Evolutionary conservation across 1,140 invertebrate species (phyloP).

Genomic region (Trachymyrmex cornetzi): DNA sequence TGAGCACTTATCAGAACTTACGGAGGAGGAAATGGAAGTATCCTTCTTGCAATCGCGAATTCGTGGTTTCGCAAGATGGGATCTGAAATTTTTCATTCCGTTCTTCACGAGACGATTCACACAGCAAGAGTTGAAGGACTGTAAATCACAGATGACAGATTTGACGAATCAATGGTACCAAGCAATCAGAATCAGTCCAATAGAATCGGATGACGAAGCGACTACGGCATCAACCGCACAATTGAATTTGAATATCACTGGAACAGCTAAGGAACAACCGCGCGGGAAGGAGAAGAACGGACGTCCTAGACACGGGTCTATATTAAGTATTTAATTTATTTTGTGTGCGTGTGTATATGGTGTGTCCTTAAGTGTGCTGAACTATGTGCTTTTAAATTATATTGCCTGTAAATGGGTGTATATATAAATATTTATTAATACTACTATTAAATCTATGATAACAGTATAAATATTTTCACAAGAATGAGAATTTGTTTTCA

Average conservation of each 20-base stretch:
- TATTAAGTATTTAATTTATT: conserved; percentile 83
- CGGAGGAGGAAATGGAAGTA: conserved; percentile 97
- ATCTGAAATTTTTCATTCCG: conserved; percentile 97
- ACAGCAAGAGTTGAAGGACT: conserved; percentile 97
- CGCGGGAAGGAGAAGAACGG: conserved; percentile 77
- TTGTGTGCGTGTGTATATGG: conserved; percentile 50
- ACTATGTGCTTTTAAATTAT: conserved; percentile 52
- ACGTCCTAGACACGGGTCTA: conserved; percentile 84
- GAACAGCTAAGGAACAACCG: conserved; percentile 72
- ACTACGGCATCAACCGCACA: conserved; percentile 83
- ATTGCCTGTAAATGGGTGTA: conserved; percentile 40
- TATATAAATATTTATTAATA: conserved; percentile 50
- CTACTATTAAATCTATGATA: conserved; percentile 5
- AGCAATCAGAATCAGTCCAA: conserved; percentile 94
- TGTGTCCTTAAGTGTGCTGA: conserved; percentile 64
- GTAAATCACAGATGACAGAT: conserved; percentile 98
- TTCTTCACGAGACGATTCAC: conserved; percentile 98
- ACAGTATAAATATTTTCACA: conserved; percentile 15
- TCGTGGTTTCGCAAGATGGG: conserved; percentile 95
- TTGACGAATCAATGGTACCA: conserved; percentile 99
- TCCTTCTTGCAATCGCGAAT: conserved; percentile 90
- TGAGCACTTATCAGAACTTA: conserved; percentile 97
- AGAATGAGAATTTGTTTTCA: not conserved
- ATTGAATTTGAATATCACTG: conserved; percentile 74
- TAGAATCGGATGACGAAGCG: conserved; percentile 90